Conservation (phyloP, 2,113 vertebrate genomes). For the Leptodactylus fuscus region DNA sequence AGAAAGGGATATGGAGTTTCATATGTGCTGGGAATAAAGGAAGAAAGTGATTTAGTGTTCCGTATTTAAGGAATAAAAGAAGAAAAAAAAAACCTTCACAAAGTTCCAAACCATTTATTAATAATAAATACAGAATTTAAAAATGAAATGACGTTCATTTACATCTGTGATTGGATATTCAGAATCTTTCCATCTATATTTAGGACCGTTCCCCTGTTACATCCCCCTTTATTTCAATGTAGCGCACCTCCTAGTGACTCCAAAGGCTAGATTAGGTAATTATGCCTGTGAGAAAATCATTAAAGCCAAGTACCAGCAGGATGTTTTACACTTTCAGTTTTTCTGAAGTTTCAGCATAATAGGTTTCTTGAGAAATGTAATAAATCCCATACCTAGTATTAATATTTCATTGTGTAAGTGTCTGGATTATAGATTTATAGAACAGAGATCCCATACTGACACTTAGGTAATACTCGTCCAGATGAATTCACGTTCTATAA, state of each 20-base stretch:
- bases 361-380: not conserved
- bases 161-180: not conserved
- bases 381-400: conserved; percentile 1
- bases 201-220: not conserved
- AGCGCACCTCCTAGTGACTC: not conserved
- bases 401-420: conserved; percentile 2
- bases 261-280: not conserved
- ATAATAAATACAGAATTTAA: no score
- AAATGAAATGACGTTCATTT: no score
- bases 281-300: not conserved
- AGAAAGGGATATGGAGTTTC: no score
- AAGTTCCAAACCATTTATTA: no score
- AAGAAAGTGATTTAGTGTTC: no score
- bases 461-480: not conserved
- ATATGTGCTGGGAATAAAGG: no score
- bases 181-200: not conserved
- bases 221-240: not conserved
- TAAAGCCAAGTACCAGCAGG: not conserved
- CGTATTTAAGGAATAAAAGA: no score
- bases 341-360: conserved; percentile 12
- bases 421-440: not conserved
- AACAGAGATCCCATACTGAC: not conserved
- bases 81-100: no score
- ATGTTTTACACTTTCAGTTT: not conserved
- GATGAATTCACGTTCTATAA: no score